Percentiles rank a stretch among this genome's conserved stretches.
These are phyloP conservation scores for Aphodius sticticus DNA, from an alignment of 2,888 invertebrate genomes.

Conservation along the genomic window DNA sequence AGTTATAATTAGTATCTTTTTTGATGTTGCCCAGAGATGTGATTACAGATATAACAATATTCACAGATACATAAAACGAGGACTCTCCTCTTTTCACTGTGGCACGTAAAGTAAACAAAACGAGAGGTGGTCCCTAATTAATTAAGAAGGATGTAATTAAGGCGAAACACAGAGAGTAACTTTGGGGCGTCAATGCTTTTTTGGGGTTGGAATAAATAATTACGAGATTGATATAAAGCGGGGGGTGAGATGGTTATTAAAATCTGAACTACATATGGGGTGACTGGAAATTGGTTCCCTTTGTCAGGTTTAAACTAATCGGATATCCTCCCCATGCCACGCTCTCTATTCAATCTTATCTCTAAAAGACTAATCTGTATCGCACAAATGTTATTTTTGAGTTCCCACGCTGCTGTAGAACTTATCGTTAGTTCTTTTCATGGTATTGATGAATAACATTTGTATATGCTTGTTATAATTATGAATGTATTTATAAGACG, in stretches of 20 bases:
- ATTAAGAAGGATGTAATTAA: slow-evolving; percentile 33
- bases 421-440: not conserved
- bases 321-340: slow-evolving; percentile 39
- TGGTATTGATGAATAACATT: not conserved
- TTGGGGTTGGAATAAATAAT: not conserved
- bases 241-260: slow-evolving; percentile 16
- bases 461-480: not conserved
- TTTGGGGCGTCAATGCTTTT: not conserved
- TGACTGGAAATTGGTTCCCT: slow-evolving; percentile 48
- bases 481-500: no score
- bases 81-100: not conserved
- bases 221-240: not conserved
- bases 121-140: slow-evolving; percentile 27
- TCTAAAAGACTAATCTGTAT: not conserved
- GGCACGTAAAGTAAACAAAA: not conserved
- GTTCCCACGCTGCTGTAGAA: not conserved
- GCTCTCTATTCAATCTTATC: slow-evolving; percentile 4
- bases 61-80: slow-evolving; percentile 27
- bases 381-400: slow-evolving; percentile 4
- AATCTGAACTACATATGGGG: slow-evolving; percentile 52
- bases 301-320: slow-evolving; percentile 52
- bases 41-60: slow-evolving; percentile 36
- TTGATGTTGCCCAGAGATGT: slow-evolving; percentile 32
- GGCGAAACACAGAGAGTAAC: slow-evolving; percentile 18
- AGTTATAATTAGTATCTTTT: slow-evolving; percentile 38